These are phyloP conservation scores for Balaenoptera acutorostrata DNA, from an alignment of 2,113 vertebrate genomes.

Conservation along the genomic window DNA sequence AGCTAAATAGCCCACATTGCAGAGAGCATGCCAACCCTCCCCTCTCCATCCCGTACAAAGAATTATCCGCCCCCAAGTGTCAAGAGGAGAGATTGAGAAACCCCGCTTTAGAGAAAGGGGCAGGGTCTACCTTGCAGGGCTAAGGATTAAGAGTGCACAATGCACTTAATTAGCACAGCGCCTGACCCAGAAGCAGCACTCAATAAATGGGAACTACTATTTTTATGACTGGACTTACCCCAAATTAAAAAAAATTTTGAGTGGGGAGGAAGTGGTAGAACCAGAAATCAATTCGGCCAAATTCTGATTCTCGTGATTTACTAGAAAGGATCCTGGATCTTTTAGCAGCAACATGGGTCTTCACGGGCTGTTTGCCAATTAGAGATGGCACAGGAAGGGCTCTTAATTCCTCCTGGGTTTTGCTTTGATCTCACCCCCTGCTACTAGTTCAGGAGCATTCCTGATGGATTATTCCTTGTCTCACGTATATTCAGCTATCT, in stretches of 20 bases:
- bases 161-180: neutral
- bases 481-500: neutral
- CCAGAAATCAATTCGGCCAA: neutral
- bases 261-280: neutral
- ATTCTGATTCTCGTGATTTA: neutral
- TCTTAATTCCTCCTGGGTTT: too few species aligned
- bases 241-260: neutral
- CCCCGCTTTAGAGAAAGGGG: neutral
- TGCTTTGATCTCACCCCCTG: neutral
- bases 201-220: neutral
- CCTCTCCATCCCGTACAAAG: accelerated
- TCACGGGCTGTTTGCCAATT: accelerated
- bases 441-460: neutral
- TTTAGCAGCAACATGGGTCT: neutral
- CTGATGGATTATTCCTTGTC: neutral
- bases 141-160: neutral
- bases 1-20: accelerated
- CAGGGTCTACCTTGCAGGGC: too few species aligned
- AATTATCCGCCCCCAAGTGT: neutral
- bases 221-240: neutral
- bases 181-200: neutral
- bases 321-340: neutral
- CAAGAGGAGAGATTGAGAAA: neutral
- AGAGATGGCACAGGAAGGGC: too few species aligned
- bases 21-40: too few species aligned